Percentiles rank a stretch among this genome's conserved stretches.
Conservation (phyloP, 2,888 invertebrate genomes). For the Lepidochitona cinerea region DNA sequence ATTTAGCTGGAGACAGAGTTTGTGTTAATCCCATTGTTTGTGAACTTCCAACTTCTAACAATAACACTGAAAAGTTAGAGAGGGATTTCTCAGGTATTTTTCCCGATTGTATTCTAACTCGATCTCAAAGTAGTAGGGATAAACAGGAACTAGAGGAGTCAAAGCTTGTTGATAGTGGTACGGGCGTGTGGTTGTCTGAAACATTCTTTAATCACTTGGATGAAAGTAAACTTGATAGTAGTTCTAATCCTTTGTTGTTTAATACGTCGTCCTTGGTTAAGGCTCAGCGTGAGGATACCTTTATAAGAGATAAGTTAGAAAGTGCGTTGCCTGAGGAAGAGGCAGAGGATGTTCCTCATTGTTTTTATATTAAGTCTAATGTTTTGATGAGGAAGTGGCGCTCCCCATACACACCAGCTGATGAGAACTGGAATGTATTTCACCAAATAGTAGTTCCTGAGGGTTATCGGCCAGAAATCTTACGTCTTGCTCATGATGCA, state of each 20-base stretch:
- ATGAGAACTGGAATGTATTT: not conserved
- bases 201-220: not conserved
- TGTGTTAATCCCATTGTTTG: not conserved
- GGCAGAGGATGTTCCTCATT: not conserved
- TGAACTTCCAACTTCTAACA: not conserved
- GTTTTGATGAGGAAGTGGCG: conserved; percentile 14
- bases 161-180: no score
- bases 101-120: not conserved
- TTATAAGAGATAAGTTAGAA: not conserved
- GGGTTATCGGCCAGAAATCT: not conserved
- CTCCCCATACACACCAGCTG: not conserved
- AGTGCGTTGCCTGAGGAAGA: not conserved
- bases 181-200: no score
- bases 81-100: not conserved
- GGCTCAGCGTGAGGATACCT: not conserved
- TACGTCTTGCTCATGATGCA: not conserved
- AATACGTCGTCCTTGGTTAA: not conserved
- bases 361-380: conserved; percentile 6
- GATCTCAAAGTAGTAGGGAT: not conserved
- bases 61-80: not conserved
- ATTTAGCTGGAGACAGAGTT: conserved; percentile 10
- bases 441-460: conserved; percentile 11
- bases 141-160: no score
- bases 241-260: no score
- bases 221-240: not conserved